Evolutionary conservation across 2,888 invertebrate species (phyloP).

Genomic region (Ommatoiulus sabulosus): DNA sequence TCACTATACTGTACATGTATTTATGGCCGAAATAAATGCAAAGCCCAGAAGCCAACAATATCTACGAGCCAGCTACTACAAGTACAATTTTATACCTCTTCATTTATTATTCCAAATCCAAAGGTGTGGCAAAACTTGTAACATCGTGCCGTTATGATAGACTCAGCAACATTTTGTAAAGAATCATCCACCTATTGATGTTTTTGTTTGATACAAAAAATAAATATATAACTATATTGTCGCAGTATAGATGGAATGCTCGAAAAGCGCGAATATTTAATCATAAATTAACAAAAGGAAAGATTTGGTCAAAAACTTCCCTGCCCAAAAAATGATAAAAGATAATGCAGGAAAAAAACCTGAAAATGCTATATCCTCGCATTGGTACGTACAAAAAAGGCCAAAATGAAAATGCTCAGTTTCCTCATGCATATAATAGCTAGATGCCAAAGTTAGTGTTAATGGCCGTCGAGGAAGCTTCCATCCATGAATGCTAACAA

Average conservation of each 20-base stretch:
- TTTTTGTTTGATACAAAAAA: too few species aligned
- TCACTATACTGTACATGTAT: too few species aligned
- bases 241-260: not conserved
- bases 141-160: too few species aligned
- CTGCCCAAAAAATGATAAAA: not conserved
- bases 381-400: not conserved
- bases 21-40: too few species aligned
- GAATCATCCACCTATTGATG: too few species aligned
- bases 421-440: constrained; percentile 7
- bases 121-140: too few species aligned
- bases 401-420: not conserved
- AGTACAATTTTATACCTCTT: too few species aligned
- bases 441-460: not conserved
- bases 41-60: too few species aligned
- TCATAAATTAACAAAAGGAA: too few species aligned
- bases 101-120: too few species aligned
- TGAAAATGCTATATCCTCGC: not conserved
- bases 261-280: not conserved
- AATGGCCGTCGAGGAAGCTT: constrained; percentile 19
- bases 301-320: not conserved
- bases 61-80: too few species aligned
- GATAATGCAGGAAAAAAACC: constrained; percentile 8
- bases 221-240: not conserved
- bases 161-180: too few species aligned
- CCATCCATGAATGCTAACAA: constrained; percentile 19